A percentile compares a stretch with the other conserved stretches of the same genome.
phyloP scores from a whole-genome alignment of 2,113 vertebrate species.

The Apaloderma vittatum region DNA sequence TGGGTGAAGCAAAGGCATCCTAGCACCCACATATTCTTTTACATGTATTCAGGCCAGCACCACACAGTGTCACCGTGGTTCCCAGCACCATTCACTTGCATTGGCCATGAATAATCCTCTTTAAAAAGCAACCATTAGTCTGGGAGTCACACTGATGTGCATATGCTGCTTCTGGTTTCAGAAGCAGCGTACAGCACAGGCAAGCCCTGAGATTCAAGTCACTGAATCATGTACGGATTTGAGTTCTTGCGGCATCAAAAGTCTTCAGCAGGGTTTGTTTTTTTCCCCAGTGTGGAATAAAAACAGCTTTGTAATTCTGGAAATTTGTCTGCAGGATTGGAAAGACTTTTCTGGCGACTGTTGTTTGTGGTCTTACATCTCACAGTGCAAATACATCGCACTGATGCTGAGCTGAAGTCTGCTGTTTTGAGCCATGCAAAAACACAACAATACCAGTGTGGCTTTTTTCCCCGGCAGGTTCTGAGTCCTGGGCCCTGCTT shows the following conservation, averaged over 20 bases:
- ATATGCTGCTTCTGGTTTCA: not conserved
- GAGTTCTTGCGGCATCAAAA: not conserved
- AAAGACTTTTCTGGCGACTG: not conserved
- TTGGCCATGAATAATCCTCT: not conserved
- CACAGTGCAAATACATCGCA: not conserved
- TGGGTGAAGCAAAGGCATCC: not conserved
- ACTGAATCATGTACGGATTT: not conserved
- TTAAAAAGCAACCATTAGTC: not conserved
- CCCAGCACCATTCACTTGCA: not conserved
- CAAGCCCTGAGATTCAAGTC: not conserved
- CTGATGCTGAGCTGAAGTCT: not conserved
- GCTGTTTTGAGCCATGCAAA: not conserved
- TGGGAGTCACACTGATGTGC: not conserved
- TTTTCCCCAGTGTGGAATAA: not conserved
- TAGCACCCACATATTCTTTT: not conserved
- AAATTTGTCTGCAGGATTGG: not conserved
- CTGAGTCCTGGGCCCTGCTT: not conserved
- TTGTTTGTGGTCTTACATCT: conserved; percentile 32
- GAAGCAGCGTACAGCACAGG: not conserved
- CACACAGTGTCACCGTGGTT: not conserved
- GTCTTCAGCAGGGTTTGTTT: not conserved
- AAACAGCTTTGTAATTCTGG: not conserved
- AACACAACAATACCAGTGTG: not conserved
- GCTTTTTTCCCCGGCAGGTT: conserved; percentile 17
- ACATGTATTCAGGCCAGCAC: not conserved